Percentiles rank a stretch among this genome's conserved stretches.
phyloP scores from a whole-genome alignment of 2,888 invertebrate genomes.

The Phengaris alcon region DNA sequence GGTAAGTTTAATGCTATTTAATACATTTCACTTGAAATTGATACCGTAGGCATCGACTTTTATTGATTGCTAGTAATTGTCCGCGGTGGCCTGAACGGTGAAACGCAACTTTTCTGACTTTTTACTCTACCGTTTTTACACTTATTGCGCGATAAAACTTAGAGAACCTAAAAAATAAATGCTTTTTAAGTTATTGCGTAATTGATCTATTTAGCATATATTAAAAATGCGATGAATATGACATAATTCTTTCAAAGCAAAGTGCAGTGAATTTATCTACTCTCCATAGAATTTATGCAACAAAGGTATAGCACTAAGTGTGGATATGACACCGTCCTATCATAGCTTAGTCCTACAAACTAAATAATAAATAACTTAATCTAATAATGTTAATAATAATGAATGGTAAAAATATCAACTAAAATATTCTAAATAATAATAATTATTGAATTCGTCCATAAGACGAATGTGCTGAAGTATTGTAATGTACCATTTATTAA shows the following conservation, averaged over 20 bases:
- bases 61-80: slow-evolving; percentile 64
- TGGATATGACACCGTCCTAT: not conserved
- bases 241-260: not conserved
- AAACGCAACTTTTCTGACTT: slow-evolving; percentile 48
- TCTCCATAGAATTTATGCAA: not conserved
- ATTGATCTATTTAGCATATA: not conserved
- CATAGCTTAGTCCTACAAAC: no score
- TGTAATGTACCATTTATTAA: no score
- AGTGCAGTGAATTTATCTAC: not conserved
- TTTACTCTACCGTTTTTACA: slow-evolving; percentile 32
- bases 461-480: no score
- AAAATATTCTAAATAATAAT: no score
- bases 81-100: slow-evolving; percentile 52
- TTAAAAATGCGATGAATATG: not conserved
- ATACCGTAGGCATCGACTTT: slow-evolving; percentile 45
- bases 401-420: no score
- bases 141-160: slow-evolving; percentile 32
- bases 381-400: no score
- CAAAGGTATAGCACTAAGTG: not conserved
- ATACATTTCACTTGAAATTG: not conserved
- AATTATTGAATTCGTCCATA: no score
- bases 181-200: not conserved
- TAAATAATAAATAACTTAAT: no score
- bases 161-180: not conserved
- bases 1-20: slow-evolving; percentile 50